phyloP scores from a whole-genome alignment of 2,888 invertebrate species.

The Helleia helle region DNA sequence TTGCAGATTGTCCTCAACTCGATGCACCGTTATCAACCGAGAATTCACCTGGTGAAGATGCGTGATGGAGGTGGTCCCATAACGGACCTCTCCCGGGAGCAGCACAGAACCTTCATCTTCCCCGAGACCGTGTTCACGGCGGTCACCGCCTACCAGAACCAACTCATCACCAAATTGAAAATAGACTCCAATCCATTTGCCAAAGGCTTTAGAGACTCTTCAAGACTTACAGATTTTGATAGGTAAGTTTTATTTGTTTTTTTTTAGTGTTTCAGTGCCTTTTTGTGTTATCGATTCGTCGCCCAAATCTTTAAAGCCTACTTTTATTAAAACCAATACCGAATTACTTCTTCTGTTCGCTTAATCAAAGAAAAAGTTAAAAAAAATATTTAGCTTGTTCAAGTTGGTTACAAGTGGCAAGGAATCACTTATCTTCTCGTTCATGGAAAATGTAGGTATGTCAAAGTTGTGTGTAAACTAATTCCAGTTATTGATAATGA shows the following conservation, averaged over 20 bases:
- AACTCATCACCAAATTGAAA: slow-evolving; percentile 97
- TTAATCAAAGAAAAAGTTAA: no score
- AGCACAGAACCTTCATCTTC: slow-evolving; percentile 96
- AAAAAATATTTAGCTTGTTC: no score
- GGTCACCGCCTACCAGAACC: slow-evolving; percentile 99
- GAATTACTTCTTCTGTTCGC: no score
- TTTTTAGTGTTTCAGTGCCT: no score
- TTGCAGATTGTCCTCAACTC: slow-evolving; percentile 97
- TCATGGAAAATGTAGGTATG: no score
- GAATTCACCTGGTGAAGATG: slow-evolving; percentile 93
- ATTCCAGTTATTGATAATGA: no score
- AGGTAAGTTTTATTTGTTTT: slow-evolving; percentile 64
- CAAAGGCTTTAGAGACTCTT: slow-evolving; percentile 97
- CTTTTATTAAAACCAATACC: no score
- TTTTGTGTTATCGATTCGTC: no score
- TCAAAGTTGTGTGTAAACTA: no score
- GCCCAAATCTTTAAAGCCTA: no score
- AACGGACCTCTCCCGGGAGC: slow-evolving; percentile 90
- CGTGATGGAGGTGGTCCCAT: slow-evolving; percentile 78
- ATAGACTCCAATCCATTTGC: slow-evolving; percentile 99
- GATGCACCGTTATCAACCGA: slow-evolving; percentile 99
- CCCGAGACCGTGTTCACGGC: slow-evolving; percentile 99
- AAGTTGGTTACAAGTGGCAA: no score
- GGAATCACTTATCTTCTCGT: no score
- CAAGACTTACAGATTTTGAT: slow-evolving; percentile 93